Evolutionary conservation across 2,113 vertebrate species (phyloP).

Genomic region (Crotalus helleri): DNA sequence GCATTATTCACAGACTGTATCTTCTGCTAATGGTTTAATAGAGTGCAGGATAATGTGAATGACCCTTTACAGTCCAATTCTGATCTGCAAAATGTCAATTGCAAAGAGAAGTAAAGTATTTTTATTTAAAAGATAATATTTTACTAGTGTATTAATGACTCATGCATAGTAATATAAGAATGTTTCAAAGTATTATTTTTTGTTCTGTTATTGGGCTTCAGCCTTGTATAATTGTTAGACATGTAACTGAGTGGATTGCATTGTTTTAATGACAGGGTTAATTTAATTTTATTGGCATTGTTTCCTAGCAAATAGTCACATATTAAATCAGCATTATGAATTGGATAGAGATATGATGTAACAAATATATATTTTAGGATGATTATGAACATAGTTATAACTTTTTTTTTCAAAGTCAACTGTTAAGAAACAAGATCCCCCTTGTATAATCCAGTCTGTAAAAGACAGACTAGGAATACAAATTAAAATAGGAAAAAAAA

Average conservation of each 20-base stretch:
- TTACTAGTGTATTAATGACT: not conserved
- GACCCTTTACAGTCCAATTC: not conserved
- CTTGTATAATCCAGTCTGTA: not conserved
- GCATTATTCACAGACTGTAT: not conserved
- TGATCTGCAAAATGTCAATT: conserved; percentile 4
- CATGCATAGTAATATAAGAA: not conserved
- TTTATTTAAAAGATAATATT: not conserved
- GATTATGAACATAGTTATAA: not conserved
- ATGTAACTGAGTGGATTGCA: not conserved
- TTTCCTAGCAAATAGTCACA: not conserved
- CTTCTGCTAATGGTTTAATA: conserved; percentile 10
- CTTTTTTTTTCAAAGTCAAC: not conserved
- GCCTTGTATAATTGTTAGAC: not conserved
- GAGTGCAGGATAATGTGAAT: not conserved
- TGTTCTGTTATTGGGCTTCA: not conserved
- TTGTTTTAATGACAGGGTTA: not conserved
- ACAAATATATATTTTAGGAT: not conserved
- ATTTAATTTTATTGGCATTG: not conserved
- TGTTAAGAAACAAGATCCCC: not conserved
- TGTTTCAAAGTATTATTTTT: not conserved
- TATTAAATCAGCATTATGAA: not conserved
- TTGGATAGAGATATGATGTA: not conserved
- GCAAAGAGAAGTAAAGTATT: not conserved
- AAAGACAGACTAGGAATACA: not conserved
- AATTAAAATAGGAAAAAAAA: not conserved